Evolutionary conservation across 2,797 vertebrate genomes (phyloP), one percentile per base, ranked within the genome.

Genomic region (Gymnoscopelus microlampas): DNA sequence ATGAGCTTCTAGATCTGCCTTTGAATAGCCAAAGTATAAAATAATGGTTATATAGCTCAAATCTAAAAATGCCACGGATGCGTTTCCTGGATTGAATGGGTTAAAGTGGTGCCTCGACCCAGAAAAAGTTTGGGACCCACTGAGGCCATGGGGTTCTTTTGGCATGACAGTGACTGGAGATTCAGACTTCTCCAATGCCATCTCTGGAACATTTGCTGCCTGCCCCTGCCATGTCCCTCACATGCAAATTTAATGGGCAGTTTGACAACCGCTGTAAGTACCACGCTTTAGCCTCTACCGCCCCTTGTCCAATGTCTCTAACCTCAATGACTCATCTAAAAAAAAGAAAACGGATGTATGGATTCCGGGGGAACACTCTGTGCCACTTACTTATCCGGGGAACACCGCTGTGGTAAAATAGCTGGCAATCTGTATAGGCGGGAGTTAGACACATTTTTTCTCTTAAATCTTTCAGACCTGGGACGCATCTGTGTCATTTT

Each of bases 161-260:
- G 35, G 35, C 4, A 39, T 39, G 35, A 39, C 35, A 39, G 35
- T 39, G 35, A 39, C 5, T 39, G 35, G 7, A 39, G 7, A 39
- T 39, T 39, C 35, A 39, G 35, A 39, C 35, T 39, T 39, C 7
- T 39, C 35, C 7, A 39, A 39, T 39, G 35, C 7, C 35, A 39
- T 39, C 35, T 39, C 35, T 39, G 7, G 35, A 39, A 39, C 7
- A 63, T 19, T 65, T 58, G 58, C 55, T 44, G 47, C 39, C 8
- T n/a, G 62, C 39, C 74, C 74, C 69, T 63, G 68, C 74, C 48
- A 71, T 64, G 77, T 75, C 74, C 39, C 51, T 47, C 23, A 74
- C 76, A 82, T 85, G 81, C 82, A 85, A 88, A 87, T 84, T 39
- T 75, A 83, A 83, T 49, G 68, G 81, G 77, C 80, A 80, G 57